phyloP scores from a whole-genome alignment of 2,888 invertebrate species.

The Rhamnusium bicolor region DNA sequence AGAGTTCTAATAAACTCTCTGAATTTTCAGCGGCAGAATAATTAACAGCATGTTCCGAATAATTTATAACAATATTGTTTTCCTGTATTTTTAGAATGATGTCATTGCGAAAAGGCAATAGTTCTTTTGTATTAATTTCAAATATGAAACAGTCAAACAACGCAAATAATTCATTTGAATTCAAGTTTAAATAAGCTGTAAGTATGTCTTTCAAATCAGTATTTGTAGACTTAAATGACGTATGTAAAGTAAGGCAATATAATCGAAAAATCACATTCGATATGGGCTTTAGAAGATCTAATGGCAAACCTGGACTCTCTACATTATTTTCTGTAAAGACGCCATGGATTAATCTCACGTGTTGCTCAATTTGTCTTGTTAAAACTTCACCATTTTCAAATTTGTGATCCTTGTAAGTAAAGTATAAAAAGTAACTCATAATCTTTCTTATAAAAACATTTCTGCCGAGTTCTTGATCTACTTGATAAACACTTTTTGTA shows the following conservation, averaged over 20 bases:
- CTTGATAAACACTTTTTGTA: constrained; percentile 73
- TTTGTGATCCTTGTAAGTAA: constrained; percentile 55
- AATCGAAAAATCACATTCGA: constrained; percentile 71
- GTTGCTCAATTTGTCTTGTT: constrained; percentile 58
- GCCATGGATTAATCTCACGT: constrained; percentile 58
- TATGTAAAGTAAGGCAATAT: constrained; percentile 66
- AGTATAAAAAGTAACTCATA: constrained; percentile 47
- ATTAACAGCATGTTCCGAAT: constrained; percentile 45
- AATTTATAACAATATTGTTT: constrained; percentile 52
- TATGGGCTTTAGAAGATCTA: constrained; percentile 68
- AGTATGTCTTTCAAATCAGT: constrained; percentile 63
- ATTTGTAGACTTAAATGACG: constrained; percentile 59
- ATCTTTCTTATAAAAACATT: constrained; percentile 66
- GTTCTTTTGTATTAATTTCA: constrained; percentile 53
- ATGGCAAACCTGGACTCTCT: constrained; percentile 63
- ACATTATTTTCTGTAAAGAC: constrained; percentile 59
- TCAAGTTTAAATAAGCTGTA: constrained; percentile 51
- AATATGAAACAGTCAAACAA: constrained; percentile 67
- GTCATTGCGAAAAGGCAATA: constrained; percentile 59
- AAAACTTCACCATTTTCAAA: constrained; percentile 62
- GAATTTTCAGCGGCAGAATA: constrained; percentile 60
- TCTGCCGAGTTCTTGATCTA: constrained; percentile 70
- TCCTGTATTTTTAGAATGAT: constrained; percentile 57
- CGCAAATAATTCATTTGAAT: constrained; percentile 51
- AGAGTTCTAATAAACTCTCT: constrained; percentile 65